phyloP scores from a whole-genome alignment of 2,888 invertebrate species.

The Timema podura region DNA sequence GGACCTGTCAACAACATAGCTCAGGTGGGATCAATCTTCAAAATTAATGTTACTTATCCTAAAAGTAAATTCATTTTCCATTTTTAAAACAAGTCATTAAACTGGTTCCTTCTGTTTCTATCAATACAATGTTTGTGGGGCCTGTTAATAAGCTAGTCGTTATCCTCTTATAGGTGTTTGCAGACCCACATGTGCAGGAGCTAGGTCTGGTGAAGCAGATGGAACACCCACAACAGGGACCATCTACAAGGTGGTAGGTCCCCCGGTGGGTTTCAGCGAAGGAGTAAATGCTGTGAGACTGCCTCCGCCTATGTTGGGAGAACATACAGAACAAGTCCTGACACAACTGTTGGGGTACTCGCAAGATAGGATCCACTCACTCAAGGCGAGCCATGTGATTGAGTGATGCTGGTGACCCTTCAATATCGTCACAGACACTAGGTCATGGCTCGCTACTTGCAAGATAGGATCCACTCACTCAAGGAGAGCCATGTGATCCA shows the following conservation, averaged over 20 bases:
- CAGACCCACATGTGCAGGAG: conserved; percentile 77
- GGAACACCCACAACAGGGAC: conserved; percentile 63
- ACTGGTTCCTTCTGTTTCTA: no score
- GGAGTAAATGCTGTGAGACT: conserved; percentile 64
- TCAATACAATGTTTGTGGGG: no score
- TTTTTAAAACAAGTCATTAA: no score
- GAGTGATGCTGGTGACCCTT: no score
- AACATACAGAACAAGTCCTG: conserved; percentile 80
- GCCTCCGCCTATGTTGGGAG: conserved; percentile 80
- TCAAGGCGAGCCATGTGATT: conserved; percentile 36
- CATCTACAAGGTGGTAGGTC: conserved; percentile 71
- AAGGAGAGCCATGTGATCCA: conserved; percentile 25
- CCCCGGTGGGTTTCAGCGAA: conserved; percentile 77
- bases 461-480: conserved; percentile 54
- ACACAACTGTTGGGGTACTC: conserved; percentile 61
- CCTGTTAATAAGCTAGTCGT: background rate
- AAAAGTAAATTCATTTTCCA: no score
- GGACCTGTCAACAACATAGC: conserved; percentile 85
- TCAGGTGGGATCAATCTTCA: conserved; percentile 47
- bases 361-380: conserved; percentile 53
- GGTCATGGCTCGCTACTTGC: conserved; percentile 46
- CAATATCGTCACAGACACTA: no score
- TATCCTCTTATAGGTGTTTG: conserved; percentile 60
- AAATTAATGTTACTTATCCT: no score
- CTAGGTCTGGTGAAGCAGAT: conserved; percentile 69